Percentiles rank a stretch among this genome's conserved stretches.
Conservation (phyloP, 2,888 invertebrate genomes). For the Dicyrtomina minuta region DNA sequence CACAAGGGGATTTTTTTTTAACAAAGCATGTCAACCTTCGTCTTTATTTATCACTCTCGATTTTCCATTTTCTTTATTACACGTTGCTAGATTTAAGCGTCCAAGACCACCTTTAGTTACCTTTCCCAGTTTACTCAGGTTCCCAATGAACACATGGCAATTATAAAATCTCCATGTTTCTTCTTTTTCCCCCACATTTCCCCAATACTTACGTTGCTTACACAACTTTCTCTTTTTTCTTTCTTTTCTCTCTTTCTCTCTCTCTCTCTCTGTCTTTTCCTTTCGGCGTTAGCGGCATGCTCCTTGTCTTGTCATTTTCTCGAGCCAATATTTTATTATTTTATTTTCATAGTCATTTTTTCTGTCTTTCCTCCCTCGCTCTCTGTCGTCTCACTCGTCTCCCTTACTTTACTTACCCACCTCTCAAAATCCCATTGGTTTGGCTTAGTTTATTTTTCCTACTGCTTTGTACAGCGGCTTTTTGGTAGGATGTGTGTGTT, state of each 20-base stretch:
- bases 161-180: conserved; percentile 23
- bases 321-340: too few relatives aligned
- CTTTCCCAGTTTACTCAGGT: conserved; percentile 7
- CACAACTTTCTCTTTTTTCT: not conserved
- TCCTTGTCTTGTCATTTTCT: too few relatives aligned
- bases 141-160: conserved; percentile 11
- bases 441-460: not conserved
- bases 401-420: not conserved
- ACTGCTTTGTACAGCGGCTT: not conserved
- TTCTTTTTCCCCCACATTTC: not conserved
- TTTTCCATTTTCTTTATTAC: conserved; percentile 29
- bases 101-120: conserved; percentile 2
- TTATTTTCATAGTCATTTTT: too few relatives aligned
- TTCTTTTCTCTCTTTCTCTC: too few relatives aligned
- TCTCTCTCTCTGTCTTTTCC: too few relatives aligned
- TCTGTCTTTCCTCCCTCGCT: not conserved
- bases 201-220: not conserved
- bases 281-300: too few relatives aligned
- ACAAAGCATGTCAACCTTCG: conserved; percentile 30
- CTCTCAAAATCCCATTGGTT: not conserved
- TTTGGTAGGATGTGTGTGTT: too few relatives aligned
- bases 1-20: conserved; percentile 24
- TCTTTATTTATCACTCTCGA: conserved; percentile 33
- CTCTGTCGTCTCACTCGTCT: not conserved
- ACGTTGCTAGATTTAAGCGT: conserved; percentile 3